Percentiles rank a stretch among this genome's conserved stretches.
These are phyloP conservation scores for Dendrocincla fuliginosa DNA, from an alignment of 2,797 vertebrate genomes.

Conservation along the genomic window DNA sequence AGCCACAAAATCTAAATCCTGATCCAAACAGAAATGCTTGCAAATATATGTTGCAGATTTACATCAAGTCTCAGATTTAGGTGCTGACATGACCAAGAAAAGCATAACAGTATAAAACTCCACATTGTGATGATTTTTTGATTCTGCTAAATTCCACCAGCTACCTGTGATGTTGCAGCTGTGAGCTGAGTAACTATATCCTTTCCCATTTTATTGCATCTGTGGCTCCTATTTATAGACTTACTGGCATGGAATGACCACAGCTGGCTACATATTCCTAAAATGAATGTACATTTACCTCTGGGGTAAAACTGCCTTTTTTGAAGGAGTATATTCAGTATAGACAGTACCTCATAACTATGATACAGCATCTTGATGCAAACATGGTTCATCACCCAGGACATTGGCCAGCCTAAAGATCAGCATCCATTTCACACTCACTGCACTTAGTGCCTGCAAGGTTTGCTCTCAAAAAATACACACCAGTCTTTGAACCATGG, in stretches of 20 bases:
- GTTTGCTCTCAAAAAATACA: constrained; percentile 10
- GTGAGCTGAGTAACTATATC: not conserved
- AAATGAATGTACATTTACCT: not conserved
- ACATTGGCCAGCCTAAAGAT: not conserved
- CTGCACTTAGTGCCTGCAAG: not conserved
- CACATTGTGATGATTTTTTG: not conserved
- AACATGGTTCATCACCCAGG: not conserved
- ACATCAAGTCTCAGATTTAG: not conserved
- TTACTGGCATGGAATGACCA: not conserved
- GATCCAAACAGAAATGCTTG: not conserved
- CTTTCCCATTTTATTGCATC: not conserved
- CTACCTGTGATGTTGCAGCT: not conserved
- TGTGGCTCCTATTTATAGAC: not conserved
- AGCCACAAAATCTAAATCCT: not conserved
- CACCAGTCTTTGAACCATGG: not conserved
- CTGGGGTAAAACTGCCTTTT: not conserved
- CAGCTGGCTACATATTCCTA: constrained; percentile 29
- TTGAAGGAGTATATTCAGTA: not conserved
- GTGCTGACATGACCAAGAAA: not conserved
- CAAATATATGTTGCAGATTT: not conserved
- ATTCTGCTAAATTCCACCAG: not conserved
- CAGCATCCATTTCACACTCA: not conserved
- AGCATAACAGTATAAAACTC: not conserved
- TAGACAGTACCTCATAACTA: not conserved
- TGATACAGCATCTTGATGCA: not conserved